Percentiles rank a stretch among this genome's conserved stretches.
Conservation (phyloP, 2,888 invertebrate species). For the Lepidochitona cinerea region DNA sequence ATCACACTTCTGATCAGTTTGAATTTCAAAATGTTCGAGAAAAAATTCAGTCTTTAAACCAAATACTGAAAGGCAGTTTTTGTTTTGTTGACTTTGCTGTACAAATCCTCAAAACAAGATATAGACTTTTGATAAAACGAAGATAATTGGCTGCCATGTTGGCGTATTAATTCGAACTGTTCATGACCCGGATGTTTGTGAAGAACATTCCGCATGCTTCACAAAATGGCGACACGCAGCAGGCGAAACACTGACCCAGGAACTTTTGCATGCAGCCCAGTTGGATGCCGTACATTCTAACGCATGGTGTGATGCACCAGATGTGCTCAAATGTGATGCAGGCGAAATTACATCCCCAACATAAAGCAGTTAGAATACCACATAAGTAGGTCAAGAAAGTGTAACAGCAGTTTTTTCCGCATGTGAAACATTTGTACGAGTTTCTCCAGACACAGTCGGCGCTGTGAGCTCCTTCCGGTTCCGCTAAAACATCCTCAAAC, state of each 20-base stretch:
- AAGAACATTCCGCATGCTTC: slow-evolving; percentile 20
- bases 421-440: slow-evolving; percentile 78
- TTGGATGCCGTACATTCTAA: slow-evolving; percentile 79
- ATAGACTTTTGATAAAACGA: too few species aligned
- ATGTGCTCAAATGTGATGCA: slow-evolving; percentile 77
- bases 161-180: background rate
- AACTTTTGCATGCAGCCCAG: slow-evolving; percentile 77
- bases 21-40: too few species aligned
- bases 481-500: slow-evolving; percentile 40
- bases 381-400: slow-evolving; percentile 77
- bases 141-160: too few species aligned
- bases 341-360: slow-evolving; percentile 69
- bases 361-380: slow-evolving; percentile 78
- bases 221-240: slow-evolving; percentile 17
- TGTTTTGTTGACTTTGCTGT: too few species aligned
- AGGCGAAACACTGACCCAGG: slow-evolving; percentile 54
- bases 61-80: too few species aligned
- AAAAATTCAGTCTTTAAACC: too few species aligned
- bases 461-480: slow-evolving; percentile 44
- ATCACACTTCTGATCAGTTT: too few species aligned
- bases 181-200: slow-evolving; percentile 7
- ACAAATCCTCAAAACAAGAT: too few species aligned
- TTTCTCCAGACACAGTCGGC: slow-evolving; percentile 81
- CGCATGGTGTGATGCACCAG: slow-evolving; percentile 81
- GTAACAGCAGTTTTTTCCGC: slow-evolving; percentile 80